Percentiles rank a stretch among this genome's conserved stretches.
phyloP scores from a whole-genome alignment of 2,797 vertebrate species.

The Chelonia mydas region DNA sequence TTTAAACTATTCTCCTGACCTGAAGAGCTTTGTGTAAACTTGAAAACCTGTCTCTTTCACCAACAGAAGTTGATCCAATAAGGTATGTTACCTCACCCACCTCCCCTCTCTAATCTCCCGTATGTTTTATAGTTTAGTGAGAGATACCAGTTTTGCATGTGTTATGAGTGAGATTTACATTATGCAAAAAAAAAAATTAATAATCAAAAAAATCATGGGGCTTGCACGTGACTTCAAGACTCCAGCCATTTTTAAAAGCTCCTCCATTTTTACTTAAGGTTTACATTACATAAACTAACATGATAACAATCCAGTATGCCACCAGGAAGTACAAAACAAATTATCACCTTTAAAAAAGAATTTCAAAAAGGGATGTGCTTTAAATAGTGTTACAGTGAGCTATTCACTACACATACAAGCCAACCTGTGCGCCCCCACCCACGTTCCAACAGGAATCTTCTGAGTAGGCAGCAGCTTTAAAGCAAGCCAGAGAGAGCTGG shows the following conservation, averaged over 20 bases:
- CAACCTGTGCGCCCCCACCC: background rate
- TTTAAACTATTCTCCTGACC: background rate
- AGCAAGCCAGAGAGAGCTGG: background rate
- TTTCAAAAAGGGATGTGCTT: background rate
- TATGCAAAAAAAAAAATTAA: fast-evolving
- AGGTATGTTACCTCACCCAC: background rate
- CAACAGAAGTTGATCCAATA: background rate
- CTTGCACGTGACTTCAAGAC: background rate
- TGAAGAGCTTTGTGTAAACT: background rate
- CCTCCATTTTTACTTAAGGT: background rate
- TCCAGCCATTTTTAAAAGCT: background rate
- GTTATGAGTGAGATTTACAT: background rate
- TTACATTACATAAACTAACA: fast-evolving
- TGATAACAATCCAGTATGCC: background rate
- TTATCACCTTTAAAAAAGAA: fast-evolving
- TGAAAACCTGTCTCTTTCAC: background rate
- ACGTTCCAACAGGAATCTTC: fast-evolving
- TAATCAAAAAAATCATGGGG: fast-evolving
- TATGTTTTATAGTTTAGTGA: background rate
- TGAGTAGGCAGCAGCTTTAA: background rate
- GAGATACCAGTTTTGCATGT: background rate
- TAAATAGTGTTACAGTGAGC: background rate
- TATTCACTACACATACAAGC: background rate
- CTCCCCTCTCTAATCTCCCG: background rate
- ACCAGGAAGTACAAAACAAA: background rate